Base-by-base conservation (phyloP, 2,888 invertebrate genomes). In the Patella pellucida region DNA sequence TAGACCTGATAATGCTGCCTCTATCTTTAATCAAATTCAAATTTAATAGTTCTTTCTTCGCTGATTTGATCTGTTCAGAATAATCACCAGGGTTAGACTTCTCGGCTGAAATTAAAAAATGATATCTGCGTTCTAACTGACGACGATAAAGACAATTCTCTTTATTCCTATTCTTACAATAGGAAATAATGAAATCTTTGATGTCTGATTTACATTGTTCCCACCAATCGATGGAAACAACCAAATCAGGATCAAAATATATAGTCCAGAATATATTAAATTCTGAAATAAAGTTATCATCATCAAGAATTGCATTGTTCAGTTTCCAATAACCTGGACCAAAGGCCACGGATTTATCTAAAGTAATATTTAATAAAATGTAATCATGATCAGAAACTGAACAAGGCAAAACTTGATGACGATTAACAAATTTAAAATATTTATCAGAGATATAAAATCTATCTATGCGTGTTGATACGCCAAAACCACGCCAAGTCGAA, bases 341-440 rank as follows among this genome's bases (percentile, higher is more conserved):
- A 12, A 62, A 23, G 11, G 62, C 2, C 19, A 62, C 62, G 9
- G 62, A 62, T 23, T 19, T 23, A 23, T 19, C 11, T 62, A 62
- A 62, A 62, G 19, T 3, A 23, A 62, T 11, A 11, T 19, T 62
- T 11, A 62, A 23, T 23, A 62, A 62, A 11, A 62, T 12, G 23
- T 12, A 62, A 23, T 62, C 62, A 62, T 62, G 62, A 23, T 62
- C 62, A 1, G 62, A 62, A 62, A 62, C 23, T 62, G 56, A 56
- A 56, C 56, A 56, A 19, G 56, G 56, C 56, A 56, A 56, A 56
- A 56, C 56, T 56, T 19, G 56, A 56, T 56, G 56, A 56, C 9
- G 16, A 16, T 56, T 16, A 19, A 56, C 19, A 56, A 56, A 56
- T 19, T 19, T 16, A 56, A 1, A 56, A 19, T 56, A 56, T 56